Conservation (phyloP, 2,113 vertebrate genomes). For the Willisornis vidua region DNA sequence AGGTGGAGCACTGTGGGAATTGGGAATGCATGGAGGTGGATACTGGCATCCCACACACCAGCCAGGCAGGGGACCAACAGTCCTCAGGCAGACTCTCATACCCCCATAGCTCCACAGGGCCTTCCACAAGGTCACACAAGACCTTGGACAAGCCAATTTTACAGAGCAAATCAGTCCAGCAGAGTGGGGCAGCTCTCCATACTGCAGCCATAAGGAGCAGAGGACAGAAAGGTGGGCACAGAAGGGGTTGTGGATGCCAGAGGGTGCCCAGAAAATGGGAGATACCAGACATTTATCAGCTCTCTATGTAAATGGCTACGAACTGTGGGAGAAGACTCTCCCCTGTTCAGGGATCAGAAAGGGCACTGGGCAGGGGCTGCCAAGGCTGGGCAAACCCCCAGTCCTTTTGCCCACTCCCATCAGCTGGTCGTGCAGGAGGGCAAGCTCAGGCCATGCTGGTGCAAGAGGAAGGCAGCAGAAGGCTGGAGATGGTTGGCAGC, state of each 20-base stretch:
- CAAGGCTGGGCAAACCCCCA: not conserved
- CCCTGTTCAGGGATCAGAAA: not conserved
- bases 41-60: accelerated
- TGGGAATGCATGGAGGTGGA: accelerated
- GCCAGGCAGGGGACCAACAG: not conserved
- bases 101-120: not conserved
- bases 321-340: not conserved
- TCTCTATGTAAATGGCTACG: not conserved
- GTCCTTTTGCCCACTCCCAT: not conserved
- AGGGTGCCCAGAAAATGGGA: not conserved
- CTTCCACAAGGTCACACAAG: not conserved
- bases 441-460: not conserved
- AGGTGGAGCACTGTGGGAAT: not conserved
- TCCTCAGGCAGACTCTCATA: not conserved
- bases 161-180: not conserved
- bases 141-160: not conserved
- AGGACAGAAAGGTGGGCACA: not conserved
- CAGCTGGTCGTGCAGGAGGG: not conserved
- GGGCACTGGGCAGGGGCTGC: not conserved
- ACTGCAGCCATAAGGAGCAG: not conserved
- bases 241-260: too few species aligned
- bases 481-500: not conserved
- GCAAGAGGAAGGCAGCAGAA: not conserved
- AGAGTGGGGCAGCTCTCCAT: accelerated
- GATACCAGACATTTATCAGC: not conserved